These are phyloP conservation scores for Micromys minutus DNA, from an alignment of 2,113 vertebrate species.

Conservation along the genomic window DNA sequence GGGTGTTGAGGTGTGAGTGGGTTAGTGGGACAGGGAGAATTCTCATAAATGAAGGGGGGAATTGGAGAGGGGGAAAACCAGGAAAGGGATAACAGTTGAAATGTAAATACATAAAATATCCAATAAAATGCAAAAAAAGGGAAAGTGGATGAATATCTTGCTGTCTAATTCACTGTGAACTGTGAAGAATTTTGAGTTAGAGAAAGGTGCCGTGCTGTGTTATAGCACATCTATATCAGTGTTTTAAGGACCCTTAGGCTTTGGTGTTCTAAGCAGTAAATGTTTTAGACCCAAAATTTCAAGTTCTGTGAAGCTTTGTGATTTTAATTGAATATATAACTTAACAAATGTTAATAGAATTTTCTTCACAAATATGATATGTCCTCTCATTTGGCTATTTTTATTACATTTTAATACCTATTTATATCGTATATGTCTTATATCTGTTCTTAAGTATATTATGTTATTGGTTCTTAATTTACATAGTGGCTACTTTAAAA, in stretches of 20 bases:
- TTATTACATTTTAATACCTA: background rate
- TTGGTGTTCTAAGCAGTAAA: background rate
- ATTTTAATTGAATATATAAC: background rate
- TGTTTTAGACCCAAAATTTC: background rate
- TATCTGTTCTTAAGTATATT: background rate
- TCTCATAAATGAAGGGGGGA: too few species aligned
- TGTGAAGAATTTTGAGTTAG: conserved; percentile 12
- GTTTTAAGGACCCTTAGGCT: background rate
- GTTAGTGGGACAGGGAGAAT: too few species aligned
- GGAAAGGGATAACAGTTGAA: too few species aligned
- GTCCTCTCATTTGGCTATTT: background rate
- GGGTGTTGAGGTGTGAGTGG: too few species aligned
- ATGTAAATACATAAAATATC: too few species aligned
- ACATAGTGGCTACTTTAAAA: background rate
- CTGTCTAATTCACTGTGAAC: background rate
- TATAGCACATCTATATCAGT: background rate
- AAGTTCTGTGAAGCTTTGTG: background rate
- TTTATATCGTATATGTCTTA: background rate
- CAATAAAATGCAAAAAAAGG: too few species aligned
- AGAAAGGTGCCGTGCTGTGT: background rate
- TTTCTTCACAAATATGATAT: background rate
- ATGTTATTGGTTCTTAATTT: background rate
- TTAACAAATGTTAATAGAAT: background rate
- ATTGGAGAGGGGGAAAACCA: too few species aligned
- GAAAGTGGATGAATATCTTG: too few species aligned